Evolutionary conservation across 2,888 invertebrate species (phyloP).

Genomic region (Sinhomidia bicolor): DNA sequence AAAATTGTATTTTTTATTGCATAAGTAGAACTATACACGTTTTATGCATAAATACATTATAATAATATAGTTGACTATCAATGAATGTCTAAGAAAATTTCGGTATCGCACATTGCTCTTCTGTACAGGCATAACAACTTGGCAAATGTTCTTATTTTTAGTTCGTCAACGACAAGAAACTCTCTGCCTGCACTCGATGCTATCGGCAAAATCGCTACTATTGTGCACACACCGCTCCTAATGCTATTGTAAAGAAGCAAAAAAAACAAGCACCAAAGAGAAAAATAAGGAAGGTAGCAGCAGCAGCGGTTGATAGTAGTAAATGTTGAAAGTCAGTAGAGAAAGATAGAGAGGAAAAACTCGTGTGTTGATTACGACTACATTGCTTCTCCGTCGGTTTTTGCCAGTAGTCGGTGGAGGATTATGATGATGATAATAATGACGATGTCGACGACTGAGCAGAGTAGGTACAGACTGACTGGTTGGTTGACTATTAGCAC

Average conservation of each 20-base stretch:
- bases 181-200: not conserved
- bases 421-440: slow-evolving; percentile 4
- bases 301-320: not conserved
- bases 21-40: not conserved
- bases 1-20: not conserved
- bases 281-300: not conserved
- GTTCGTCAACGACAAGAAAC: slow-evolving; percentile 7
- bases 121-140: not conserved
- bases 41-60: not conserved
- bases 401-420: slow-evolving; percentile 39
- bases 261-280: not conserved
- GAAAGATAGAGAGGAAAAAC: not conserved
- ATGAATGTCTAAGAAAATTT: not conserved
- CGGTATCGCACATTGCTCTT: not conserved
- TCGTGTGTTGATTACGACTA: slow-evolving; percentile 29
- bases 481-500: not conserved
- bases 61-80: too few relatives aligned
- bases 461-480: not conserved
- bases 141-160: slow-evolving; percentile 55
- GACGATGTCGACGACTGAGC: not conserved
- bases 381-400: slow-evolving; percentile 14
- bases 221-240: not conserved
- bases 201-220: slow-evolving; percentile 9
- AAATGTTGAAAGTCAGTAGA: not conserved
- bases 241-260: not conserved